Base-by-base conservation (phyloP, 2,888 invertebrate species). In the Mellilla xanthometata region DNA sequence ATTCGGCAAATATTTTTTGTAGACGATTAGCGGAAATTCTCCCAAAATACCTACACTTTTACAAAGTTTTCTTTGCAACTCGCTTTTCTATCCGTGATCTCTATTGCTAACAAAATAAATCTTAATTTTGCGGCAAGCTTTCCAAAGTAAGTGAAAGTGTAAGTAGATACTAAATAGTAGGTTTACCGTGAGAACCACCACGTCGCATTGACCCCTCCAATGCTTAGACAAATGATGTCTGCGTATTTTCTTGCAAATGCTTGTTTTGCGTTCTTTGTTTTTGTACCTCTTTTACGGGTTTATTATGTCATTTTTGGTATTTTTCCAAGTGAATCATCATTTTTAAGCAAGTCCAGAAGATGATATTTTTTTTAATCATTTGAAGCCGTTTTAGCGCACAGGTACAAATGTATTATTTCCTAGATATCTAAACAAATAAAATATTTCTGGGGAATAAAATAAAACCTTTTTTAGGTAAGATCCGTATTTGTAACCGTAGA, bases 1-100 rank as follows among this genome's bases (percentile, higher is more conserved):
- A 83, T 73, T 86, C 81, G 68, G 81, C 86, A 81, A 85, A 84
- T 86, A 83, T 87, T 88, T 88, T 86, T 87, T 87, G 80, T 81
- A 75, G 81, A 70, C 83, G 81, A 87, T 89, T 88, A 88, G 83
- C 78, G 79, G 71, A 76, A 80, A 79, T 72, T 81, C 76, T 73
- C 76, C 76, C 72, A 69, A 79, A 84, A 81, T 82, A 85, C 81
- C 81, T 83, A 81, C 65, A 68, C 66, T 43, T 22, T 52, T 47
- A 49, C 69, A 54, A 69, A 56, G 31, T 54, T 65, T 46, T 11
- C 4, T 40, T 52, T 66, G 28, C 66, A 6, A 41, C 15, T n/a
- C 2, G 26, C 6, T 24, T 2, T 29, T 15, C 7, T 10, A 33
- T 40, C 1, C 6, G 10, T 40, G 26, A 36, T n/a, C 35, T 40